A percentile compares a stretch with the other conserved stretches of the same genome.
Evolutionary conservation across 2,888 invertebrate species (phyloP).

Genomic region (Dinocampus coccinellae): DNA sequence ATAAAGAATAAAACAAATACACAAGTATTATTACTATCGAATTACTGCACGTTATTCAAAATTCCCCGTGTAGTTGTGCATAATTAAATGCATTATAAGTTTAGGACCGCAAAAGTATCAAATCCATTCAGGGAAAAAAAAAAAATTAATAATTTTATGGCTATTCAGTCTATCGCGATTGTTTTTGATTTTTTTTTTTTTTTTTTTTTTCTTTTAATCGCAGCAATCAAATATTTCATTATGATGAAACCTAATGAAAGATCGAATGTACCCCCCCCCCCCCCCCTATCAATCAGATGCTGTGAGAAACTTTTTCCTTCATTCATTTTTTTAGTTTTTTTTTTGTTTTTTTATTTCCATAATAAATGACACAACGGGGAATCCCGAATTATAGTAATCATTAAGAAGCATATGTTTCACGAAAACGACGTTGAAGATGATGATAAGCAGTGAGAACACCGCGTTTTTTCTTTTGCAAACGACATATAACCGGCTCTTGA

Average conservation of each 20-base stretch:
- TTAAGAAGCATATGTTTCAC: constrained; percentile 77
- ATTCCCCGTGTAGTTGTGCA: constrained; percentile 34
- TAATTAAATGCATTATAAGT: constrained; percentile 43
- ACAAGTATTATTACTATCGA: not conserved
- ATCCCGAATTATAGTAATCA: constrained; percentile 26
- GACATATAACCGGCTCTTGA: constrained; percentile 65
- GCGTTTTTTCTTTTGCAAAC: constrained; percentile 69
- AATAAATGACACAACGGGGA: constrained; percentile 32
- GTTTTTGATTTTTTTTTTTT: constrained; percentile 39
- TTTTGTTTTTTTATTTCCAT: not conserved
- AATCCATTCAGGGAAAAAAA: constrained; percentile 17
- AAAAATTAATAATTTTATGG: constrained; percentile 33
- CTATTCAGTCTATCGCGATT: constrained; percentile 48
- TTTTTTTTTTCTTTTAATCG: constrained; percentile 10
- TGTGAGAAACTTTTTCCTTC: not conserved
- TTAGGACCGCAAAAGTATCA: constrained; percentile 19
- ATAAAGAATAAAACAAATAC: not conserved
- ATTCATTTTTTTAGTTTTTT: constrained; percentile 8
- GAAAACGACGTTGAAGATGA: constrained; percentile 78
- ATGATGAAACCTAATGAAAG: not conserved
- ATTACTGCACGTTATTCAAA: constrained; percentile 28
- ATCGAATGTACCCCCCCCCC: not conserved
- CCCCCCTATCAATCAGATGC: too few relatives aligned
- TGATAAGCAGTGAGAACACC: constrained; percentile 80
- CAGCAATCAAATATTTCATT: not conserved